These are phyloP conservation scores for Musca vetustissima DNA, from an alignment of 1,140 invertebrate species.

Conservation along the genomic window DNA sequence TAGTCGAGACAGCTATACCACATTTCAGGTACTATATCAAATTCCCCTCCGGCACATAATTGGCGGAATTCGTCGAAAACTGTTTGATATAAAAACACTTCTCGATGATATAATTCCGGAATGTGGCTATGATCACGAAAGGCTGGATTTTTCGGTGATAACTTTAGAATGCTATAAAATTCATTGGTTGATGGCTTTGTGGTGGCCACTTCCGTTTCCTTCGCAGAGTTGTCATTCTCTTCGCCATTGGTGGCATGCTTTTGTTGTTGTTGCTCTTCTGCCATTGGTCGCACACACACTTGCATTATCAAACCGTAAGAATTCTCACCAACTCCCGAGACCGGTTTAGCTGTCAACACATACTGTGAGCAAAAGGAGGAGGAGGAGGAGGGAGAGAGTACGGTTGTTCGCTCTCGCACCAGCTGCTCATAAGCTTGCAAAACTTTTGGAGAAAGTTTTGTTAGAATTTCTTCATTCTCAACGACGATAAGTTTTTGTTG, in stretches of 20 bases:
- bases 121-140: constrained; percentile 38
- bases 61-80: constrained; percentile 34
- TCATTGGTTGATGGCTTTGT: neutral
- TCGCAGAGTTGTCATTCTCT: neutral
- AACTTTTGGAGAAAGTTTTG: constrained; percentile 25
- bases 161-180: constrained; percentile 34
- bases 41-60: constrained; percentile 24
- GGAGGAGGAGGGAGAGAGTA: too few species aligned
- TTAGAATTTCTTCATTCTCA: constrained; percentile 3
- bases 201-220: neutral
- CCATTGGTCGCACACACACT: constrained; percentile 27
- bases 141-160: constrained; percentile 40
- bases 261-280: constrained; percentile 9
- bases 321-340: constrained; percentile 41
- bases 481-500: neutral
- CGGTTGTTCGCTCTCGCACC: neutral
- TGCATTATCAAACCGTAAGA: constrained; percentile 39
- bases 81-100: constrained; percentile 39
- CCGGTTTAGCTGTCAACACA: constrained; percentile 22
- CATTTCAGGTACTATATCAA: constrained; percentile 32
- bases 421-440: constrained; percentile 22
- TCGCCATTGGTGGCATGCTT: neutral
- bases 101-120: constrained; percentile 36
- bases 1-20: constrained; percentile 26
- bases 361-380: neutral